These are phyloP conservation scores for Gymnorhina tibicen DNA, from an alignment of 2,113 vertebrate genomes.

Conservation along the genomic window DNA sequence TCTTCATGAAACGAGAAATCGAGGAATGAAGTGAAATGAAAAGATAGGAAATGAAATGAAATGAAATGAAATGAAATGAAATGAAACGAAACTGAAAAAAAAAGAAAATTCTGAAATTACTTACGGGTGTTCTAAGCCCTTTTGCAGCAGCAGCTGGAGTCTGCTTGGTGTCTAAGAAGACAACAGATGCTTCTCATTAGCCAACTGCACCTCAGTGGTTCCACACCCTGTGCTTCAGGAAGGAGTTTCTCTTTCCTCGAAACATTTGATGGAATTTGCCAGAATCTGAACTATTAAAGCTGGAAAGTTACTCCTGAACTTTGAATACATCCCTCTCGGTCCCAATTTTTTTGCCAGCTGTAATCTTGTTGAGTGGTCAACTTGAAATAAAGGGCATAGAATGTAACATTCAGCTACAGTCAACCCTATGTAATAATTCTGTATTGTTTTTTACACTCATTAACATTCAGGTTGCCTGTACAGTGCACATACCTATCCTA, in stretches of 20 bases:
- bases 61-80: background rate
- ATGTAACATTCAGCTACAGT: background rate
- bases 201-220: background rate
- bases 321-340: accelerated
- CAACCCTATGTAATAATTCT: background rate
- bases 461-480: background rate
- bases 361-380: background rate
- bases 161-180: background rate
- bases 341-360: background rate
- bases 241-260: background rate
- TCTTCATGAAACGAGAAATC: background rate
- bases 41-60: background rate
- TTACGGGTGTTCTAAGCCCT: background rate
- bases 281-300: background rate
- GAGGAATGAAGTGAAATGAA: background rate
- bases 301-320: background rate
- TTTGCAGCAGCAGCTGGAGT: background rate
- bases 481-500: background rate
- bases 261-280: background rate
- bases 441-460: background rate
- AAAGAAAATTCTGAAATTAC: background rate
- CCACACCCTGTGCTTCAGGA: background rate
- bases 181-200: background rate
- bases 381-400: background rate
- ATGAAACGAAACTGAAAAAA: background rate